Percentiles rank a stretch among this genome's conserved stretches.
Conservation (phyloP, 2,797 vertebrate species). For the Eutrigla gurnardus region DNA sequence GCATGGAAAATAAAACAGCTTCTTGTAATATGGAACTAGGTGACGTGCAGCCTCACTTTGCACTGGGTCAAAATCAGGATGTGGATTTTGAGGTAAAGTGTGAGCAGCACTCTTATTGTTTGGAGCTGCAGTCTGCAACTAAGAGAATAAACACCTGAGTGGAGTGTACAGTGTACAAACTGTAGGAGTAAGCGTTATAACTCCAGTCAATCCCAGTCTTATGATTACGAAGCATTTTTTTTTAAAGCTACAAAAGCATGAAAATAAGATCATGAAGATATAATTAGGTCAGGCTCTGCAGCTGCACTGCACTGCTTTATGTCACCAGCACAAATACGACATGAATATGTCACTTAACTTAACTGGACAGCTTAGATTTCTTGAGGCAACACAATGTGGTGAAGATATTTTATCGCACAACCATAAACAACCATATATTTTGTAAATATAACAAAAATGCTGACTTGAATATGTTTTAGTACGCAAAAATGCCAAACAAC, state of each 20-base stretch:
- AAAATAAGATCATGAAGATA: background rate
- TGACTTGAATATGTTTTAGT: background rate
- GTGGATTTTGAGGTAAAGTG: background rate
- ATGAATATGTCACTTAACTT: background rate
- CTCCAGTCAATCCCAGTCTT: background rate
- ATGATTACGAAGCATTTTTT: constrained; percentile 3
- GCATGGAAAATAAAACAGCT: background rate
- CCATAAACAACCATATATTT: no score
- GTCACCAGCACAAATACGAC: background rate
- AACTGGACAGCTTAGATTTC: background rate
- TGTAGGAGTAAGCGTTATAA: background rate
- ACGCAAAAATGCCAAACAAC: background rate
- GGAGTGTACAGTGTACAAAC: constrained; percentile 46
- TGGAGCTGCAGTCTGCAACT: background rate
- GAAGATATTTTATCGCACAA: background rate
- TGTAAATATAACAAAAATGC: constrained; percentile 5
- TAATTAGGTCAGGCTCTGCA: constrained; percentile 1
- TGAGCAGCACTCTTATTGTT: background rate
- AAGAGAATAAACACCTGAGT: constrained; percentile 17
- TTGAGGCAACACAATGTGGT: constrained; percentile 3
- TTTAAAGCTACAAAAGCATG: background rate
- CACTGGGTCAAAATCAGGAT: background rate
- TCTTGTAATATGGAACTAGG: constrained; percentile 17
- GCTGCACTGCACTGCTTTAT: background rate
- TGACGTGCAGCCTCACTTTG: background rate